Evolutionary conservation across 2,888 invertebrate species (phyloP), one percentile per base, ranked within the genome.

Genomic region (Celastrina argiolus): DNA sequence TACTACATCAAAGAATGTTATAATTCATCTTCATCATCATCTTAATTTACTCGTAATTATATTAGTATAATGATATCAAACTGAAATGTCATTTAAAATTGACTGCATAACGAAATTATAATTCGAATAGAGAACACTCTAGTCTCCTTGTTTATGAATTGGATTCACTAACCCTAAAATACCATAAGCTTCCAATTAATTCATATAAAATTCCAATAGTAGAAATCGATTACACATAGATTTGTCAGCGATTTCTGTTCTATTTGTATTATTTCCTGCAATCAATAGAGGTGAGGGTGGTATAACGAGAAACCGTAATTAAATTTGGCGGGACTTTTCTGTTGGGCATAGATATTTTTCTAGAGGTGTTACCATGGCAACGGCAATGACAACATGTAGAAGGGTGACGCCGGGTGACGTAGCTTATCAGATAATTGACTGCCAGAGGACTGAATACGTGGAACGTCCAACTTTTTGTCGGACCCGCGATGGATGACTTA

Each of bases 361-460:
- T 73, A 71, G 71, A 69, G 72, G 73, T 70, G 82, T 83, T 81
- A 74, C 77, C 74, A 80, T 79, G 77, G 75, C 65, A 68, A 76
- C 80, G 72, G 69, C 74, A 71, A 67, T 71, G 76, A 71, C 75
- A 77, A 78, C 77, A 77, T 66, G 68, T 68, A 51, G 63, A 70
- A 68, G 64, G 69, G 63, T 70, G 75, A 69, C 68, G 71, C 70
- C 71, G 74, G 73, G 76, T 74, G 78, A 79, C 80, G 77, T 76
- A 75, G 74, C 83, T 85, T 88, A 87, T 88, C 87, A 84, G 84
- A 87, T 88, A 87, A 87, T 88, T 85, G 85, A 80, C 78, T 84
- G 80, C 67, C 68, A 63, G 64, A 67, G 66, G 67, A 66, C 63
- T 67, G 69, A 68, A 69, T 69, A 65, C 39, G 56, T 56, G 64